Conservation (phyloP, 2,888 invertebrate genomes). For the Drosophila birchii region DNA sequence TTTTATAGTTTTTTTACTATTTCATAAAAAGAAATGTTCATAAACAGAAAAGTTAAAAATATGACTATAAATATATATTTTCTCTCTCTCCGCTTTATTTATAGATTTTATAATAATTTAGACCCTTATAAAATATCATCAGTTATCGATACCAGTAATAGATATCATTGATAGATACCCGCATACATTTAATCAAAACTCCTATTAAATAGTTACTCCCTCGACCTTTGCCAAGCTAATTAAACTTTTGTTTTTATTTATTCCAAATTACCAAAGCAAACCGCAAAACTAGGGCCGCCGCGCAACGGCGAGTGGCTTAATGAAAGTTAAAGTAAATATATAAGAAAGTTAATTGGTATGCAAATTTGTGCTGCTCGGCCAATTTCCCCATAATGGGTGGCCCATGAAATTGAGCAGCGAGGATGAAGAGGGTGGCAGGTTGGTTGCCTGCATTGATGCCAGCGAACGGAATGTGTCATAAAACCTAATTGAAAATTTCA, state of each 20-base stretch:
- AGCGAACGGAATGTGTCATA: slow-evolving; percentile 63
- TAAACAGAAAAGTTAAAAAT: too few species aligned
- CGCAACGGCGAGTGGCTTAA: slow-evolving; percentile 16
- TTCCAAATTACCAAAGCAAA: slow-evolving; percentile 4
- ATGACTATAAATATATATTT: too few species aligned
- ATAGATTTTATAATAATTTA: not conserved
- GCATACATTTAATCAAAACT: not conserved
- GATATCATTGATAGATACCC: too few species aligned
- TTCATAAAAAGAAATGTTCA: not conserved
- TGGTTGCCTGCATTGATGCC: slow-evolving; percentile 26
- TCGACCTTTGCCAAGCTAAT: slow-evolving; percentile 13
- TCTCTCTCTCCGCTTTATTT: too few species aligned
- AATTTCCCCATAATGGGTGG: slow-evolving; percentile 48
- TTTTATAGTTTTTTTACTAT: not conserved
- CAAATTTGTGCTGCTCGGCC: slow-evolving; percentile 57
- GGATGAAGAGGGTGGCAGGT: not conserved
- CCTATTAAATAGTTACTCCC: not conserved
- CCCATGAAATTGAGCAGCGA: not conserved
- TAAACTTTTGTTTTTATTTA: slow-evolving; percentile 22
- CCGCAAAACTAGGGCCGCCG: slow-evolving; percentile 21
- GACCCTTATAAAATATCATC: not conserved
- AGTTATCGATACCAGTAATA: too few species aligned
- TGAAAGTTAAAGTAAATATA: slow-evolving; percentile 56
- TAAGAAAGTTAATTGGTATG: slow-evolving; percentile 74
- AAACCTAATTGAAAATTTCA: slow-evolving; percentile 67